Percentiles rank a stretch among this genome's conserved stretches.
phyloP scores from a whole-genome alignment of 2,888 invertebrate species.

The Meteorus colon region DNA sequence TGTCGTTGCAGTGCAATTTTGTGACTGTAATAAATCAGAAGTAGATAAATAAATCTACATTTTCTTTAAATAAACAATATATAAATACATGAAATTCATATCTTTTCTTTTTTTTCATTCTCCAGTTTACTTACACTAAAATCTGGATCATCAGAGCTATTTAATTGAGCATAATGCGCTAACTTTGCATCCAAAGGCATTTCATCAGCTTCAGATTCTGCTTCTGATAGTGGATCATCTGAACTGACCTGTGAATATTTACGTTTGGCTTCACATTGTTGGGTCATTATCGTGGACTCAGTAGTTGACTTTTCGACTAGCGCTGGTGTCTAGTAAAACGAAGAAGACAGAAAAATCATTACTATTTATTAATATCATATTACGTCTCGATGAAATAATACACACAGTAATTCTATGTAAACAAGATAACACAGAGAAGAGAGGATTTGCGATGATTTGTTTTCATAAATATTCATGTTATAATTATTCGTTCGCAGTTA shows the following conservation, averaged over 20 bases:
- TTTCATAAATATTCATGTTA: not conserved
- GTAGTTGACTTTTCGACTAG: slow-evolving; percentile 57
- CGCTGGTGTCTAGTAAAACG: slow-evolving; percentile 47
- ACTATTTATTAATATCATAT: not conserved
- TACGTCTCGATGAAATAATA: slow-evolving; percentile 4
- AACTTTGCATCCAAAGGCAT: slow-evolving; percentile 57
- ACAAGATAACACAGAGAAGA: too few species aligned
- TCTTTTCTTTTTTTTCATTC: not conserved
- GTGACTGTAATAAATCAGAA: not conserved
- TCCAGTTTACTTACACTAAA: slow-evolving; percentile 56
- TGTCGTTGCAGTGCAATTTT: not conserved
- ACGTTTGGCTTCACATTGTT: slow-evolving; percentile 53
- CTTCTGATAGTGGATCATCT: slow-evolving; percentile 48
- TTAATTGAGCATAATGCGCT: slow-evolving; percentile 52
- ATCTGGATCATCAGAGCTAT: slow-evolving; percentile 58
- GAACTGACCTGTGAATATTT: slow-evolving; percentile 57
- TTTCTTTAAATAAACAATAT: not conserved
- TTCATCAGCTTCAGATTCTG: slow-evolving; percentile 53
- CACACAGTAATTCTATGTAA: not conserved
- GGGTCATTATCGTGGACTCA: slow-evolving; percentile 50
- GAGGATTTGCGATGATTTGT: not conserved
- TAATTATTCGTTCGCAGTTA: not conserved
- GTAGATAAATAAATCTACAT: not conserved
- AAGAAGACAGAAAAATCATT: not conserved
- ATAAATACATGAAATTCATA: not conserved